phyloP scores from a whole-genome alignment of 1,140 invertebrate genomes.

The Berghia stephanieae region DNA sequence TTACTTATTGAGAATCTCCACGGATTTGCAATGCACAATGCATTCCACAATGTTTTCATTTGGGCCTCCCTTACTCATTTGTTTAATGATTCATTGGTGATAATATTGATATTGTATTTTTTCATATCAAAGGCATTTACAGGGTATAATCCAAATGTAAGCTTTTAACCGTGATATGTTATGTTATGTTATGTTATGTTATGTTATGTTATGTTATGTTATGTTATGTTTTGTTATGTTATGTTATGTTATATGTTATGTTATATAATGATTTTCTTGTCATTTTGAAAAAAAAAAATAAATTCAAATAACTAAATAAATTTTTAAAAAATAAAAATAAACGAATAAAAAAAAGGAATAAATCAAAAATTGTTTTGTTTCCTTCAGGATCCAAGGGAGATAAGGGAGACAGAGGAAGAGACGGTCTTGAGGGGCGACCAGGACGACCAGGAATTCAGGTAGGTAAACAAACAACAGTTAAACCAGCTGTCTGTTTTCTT shows the following conservation, averaged over 20 bases:
- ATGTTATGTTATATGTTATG: too few species aligned
- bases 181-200: not conserved
- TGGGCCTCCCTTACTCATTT: too few species aligned
- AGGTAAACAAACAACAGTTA: too few species aligned
- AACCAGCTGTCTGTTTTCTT: too few species aligned
- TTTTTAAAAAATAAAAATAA: too few species aligned
- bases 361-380: not conserved
- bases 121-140: not conserved
- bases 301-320: not conserved
- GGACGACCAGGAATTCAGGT: constrained; percentile 23
- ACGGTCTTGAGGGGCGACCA: constrained; percentile 17
- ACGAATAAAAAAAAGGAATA: too few species aligned
- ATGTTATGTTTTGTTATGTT: not conserved
- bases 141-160: not conserved
- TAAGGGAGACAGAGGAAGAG: constrained; percentile 22
- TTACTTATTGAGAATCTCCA: too few species aligned
- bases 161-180: too few species aligned
- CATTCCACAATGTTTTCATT: too few species aligned
- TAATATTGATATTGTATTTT: too few species aligned
- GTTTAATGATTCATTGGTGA: too few species aligned
- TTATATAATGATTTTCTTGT: not conserved
- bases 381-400: constrained; percentile 20
- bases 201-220: not conserved
- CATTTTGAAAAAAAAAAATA: not conserved
- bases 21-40: too few species aligned